Evolutionary conservation across 2,797 vertebrate species (phyloP), one percentile per base, ranked within the genome.

Genomic region (Myoxocephalus aenaeus): DNA sequence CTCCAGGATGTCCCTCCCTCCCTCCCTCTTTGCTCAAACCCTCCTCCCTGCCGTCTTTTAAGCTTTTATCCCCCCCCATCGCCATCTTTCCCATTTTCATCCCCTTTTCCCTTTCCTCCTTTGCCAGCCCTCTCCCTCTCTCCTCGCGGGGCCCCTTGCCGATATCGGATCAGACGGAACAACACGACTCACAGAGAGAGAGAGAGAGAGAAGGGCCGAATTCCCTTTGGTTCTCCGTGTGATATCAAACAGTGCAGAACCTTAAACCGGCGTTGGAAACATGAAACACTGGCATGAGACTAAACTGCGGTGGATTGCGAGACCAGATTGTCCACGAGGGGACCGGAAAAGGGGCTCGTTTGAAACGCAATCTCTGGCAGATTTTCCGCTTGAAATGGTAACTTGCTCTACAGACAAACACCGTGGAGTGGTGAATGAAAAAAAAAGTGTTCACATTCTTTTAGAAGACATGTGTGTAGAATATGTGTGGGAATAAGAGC

Each of bases 121-220:
- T 54, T 73, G 54, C 69, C 22, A 77, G 58, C 34, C 70, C 64
- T 71, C 22, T 38, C 50, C 12, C 27, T 27, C 36, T 25, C 20
- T 40, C 53, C 64, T 84, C 54, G 17, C 17, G 44, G 75, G 29
- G 3, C 78, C 56, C 82, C 63, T 71, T 77, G 81, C 79, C 79
- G 73, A 85, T 81, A 81, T 87, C 17, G 25, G 89, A 89, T 90
- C 81, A 85, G 81, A 82, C 77, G 5, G 83, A 85, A 75, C 79
- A 82, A 86, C 71, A 77, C 63, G 77, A 73, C 77, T 85, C 86
- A 59, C 79, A 62, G 61, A 86, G 40, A 42, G 40, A 42, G 40
- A 13, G 38, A 40, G 38, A 3, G 38, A 40, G 12, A 40, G 53
- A 76, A 62, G 50, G 65, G 53, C 51, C 65, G 66, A 80, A 77